Percentiles rank a stretch among this genome's conserved stretches.
These are phyloP conservation scores for Callipepla californica DNA, from an alignment of 2,113 vertebrate species.

Conservation along the genomic window DNA sequence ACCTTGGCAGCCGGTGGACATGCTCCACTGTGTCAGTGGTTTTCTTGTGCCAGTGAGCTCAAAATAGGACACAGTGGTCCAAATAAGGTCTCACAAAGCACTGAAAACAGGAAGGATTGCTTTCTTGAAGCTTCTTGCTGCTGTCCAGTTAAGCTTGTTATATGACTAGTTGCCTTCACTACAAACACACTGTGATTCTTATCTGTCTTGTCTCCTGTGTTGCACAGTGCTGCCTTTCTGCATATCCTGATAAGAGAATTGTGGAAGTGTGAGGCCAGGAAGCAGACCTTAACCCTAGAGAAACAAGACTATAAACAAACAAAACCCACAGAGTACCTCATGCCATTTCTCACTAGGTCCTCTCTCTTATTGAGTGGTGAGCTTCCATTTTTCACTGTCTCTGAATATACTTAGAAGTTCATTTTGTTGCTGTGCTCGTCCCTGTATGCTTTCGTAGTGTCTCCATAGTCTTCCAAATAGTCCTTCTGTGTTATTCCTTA, in stretches of 20 bases:
- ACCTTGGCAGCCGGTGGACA: neutral
- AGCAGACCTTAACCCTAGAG: neutral
- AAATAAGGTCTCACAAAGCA: neutral
- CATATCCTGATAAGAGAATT: too few relatives aligned
- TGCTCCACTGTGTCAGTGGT: neutral
- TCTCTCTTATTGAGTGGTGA: neutral
- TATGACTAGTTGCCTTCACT: accelerated
- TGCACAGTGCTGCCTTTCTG: neutral
- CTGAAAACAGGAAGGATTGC: neutral
- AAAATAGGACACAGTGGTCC: neutral
- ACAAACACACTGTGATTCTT: neutral
- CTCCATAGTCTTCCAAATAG: neutral
- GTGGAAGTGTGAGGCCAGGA: neutral
- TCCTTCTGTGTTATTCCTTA: neutral
- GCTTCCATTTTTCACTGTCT: neutral
- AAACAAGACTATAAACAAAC: neutral
- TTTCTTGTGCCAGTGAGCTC: neutral
- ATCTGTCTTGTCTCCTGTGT: neutral
- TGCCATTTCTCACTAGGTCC: neutral
- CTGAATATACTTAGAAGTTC: neutral
- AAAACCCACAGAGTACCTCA: too few relatives aligned
- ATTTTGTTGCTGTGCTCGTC: neutral
- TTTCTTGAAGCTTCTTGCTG: neutral
- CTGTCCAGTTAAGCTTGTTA: neutral
- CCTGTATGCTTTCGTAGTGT: neutral